Evolutionary conservation across 2,113 vertebrate species (phyloP).

Genomic region (Epinephelus lanceolatus): DNA sequence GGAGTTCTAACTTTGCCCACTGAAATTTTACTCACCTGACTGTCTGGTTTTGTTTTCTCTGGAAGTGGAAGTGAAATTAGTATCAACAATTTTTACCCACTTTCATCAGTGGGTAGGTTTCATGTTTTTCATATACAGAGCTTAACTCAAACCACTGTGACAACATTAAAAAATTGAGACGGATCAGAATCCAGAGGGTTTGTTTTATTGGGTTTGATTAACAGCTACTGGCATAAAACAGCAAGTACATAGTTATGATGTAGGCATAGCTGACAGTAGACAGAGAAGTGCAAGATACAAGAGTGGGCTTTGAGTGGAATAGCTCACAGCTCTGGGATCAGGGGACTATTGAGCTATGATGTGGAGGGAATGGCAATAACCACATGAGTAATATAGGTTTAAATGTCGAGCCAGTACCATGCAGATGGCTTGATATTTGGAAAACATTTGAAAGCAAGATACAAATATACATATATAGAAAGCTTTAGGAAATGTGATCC

Average conservation of each 20-base stretch:
- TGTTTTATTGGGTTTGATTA: constrained; percentile 73
- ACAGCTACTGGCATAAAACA: constrained; percentile 52
- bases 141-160: neutral
- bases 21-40: neutral
- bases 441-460: constrained; percentile 44
- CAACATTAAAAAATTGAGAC: neutral
- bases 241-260: constrained; percentile 8
- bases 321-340: constrained; percentile 1
- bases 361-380: neutral
- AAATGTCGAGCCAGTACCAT: constrained; percentile 39
- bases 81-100: neutral
- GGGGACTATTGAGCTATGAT: neutral
- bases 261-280: neutral
- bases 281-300: neutral
- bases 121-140: neutral
- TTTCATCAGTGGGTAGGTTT: neutral
- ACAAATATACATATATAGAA: constrained; percentile 46
- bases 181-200: constrained; percentile 75
- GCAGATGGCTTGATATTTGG: constrained; percentile 40
- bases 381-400: neutral
- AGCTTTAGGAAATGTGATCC: neutral
- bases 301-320: neutral
- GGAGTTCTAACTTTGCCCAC: neutral
- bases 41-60: constrained; percentile 9
- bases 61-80: constrained; percentile 30